These are phyloP conservation scores for Lasioglossum albipes DNA, from an alignment of 1,140 invertebrate species.

Conservation along the genomic window DNA sequence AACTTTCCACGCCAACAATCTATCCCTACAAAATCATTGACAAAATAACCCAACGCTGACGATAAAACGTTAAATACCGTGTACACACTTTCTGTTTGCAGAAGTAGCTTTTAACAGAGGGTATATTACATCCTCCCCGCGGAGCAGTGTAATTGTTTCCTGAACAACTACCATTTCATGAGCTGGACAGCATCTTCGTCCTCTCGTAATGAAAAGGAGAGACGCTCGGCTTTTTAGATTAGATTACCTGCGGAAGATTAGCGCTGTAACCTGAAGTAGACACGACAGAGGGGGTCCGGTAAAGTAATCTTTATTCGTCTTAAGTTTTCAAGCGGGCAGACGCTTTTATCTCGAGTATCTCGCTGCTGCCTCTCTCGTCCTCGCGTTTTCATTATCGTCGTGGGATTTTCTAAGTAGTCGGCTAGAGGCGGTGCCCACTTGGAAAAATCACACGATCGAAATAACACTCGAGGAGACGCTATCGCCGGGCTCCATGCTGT, in stretches of 20 bases:
- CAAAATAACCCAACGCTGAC: too few species aligned
- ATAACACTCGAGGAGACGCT: slow-evolving; percentile 18
- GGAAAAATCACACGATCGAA: slow-evolving; percentile 21
- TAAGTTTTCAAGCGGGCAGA: slow-evolving; percentile 28
- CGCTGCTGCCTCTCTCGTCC: neutral
- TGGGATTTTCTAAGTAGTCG: slow-evolving; percentile 38
- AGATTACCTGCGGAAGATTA: slow-evolving; percentile 33
- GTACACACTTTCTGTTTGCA: too few species aligned
- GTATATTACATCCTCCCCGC: neutral
- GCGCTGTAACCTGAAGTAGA: slow-evolving; percentile 29
- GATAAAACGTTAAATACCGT: too few species aligned
- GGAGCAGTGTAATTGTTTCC: neutral
- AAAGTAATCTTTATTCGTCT: slow-evolving; percentile 40
- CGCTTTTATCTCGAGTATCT: slow-evolving; percentile 42
- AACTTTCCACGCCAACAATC: too few species aligned
- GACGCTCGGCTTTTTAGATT: slow-evolving; percentile 5
- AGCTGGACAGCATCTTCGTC: neutral
- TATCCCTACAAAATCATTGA: too few species aligned
- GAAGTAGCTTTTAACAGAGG: too few species aligned
- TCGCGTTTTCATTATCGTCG: slow-evolving; percentile 46
- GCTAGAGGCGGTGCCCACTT: neutral
- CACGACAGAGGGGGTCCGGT: neutral
- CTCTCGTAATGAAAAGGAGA: neutral
- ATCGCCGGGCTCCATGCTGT: neutral
- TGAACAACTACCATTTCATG: neutral